Percentiles rank a stretch among this genome's conserved stretches.
phyloP scores from a whole-genome alignment of 92 coral and sea anemone species.

The Ricordea florida region DNA sequence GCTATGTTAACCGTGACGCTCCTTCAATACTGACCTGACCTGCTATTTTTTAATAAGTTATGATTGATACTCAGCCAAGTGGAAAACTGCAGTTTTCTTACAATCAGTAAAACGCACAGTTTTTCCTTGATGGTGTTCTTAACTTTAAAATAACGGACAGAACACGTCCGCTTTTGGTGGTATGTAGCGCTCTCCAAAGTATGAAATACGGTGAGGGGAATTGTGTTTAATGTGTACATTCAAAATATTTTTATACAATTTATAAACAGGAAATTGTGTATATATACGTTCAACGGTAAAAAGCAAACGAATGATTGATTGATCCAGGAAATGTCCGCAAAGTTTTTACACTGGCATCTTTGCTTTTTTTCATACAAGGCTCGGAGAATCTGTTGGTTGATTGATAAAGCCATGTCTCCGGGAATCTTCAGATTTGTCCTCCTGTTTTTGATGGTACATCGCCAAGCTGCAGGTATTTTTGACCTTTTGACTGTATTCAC shows the following conservation, averaged over 20 bases:
- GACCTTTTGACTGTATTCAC: not conserved
- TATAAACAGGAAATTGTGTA: too few relatives aligned
- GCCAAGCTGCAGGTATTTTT: conserved; percentile 5
- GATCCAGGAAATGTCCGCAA: too few relatives aligned
- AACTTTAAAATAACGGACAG: too few relatives aligned
- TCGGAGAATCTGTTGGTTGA: not conserved
- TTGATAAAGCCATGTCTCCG: conserved; percentile 1
- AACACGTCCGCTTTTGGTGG: too few relatives aligned
- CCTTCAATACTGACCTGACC: conserved; percentile 29
- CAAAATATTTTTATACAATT: too few relatives aligned
- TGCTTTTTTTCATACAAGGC: not conserved
- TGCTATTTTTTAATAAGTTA: conserved; percentile 20
- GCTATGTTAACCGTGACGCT: not conserved
- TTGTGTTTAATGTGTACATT: too few relatives aligned
- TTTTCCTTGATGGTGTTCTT: too few relatives aligned
- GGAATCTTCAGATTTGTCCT: conserved; percentile 6
- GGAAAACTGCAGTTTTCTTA: not conserved
- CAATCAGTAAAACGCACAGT: not conserved
- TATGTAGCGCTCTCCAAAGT: too few relatives aligned
- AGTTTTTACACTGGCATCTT: too few relatives aligned
- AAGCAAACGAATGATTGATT: too few relatives aligned
- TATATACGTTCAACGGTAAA: too few relatives aligned
- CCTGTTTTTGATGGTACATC: not conserved
- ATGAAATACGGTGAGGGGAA: too few relatives aligned
- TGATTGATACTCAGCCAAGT: conserved; percentile 6